Evolutionary conservation across 2,888 invertebrate species (phyloP), one percentile per base, ranked within the genome.

Genomic region (Gryllus longicercus): DNA sequence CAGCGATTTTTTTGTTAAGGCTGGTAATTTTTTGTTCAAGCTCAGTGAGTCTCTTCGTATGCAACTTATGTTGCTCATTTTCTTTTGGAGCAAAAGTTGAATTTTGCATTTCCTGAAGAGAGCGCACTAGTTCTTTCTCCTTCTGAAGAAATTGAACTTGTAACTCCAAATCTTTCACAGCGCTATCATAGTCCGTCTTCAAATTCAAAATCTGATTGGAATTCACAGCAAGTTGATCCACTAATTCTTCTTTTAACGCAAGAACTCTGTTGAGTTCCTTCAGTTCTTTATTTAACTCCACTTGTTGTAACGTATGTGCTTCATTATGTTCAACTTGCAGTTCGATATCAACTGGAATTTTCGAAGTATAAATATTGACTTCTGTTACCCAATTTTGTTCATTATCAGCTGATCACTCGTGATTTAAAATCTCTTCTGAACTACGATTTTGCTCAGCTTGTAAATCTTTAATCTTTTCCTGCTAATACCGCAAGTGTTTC

Each of bases 11-110:
- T 84, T 92, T 93, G 84, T 91, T 92, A 83, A 96, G 87, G 2
- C 93, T 92, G 0, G 89, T 83, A 78, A 97, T 93, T 86, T 95
- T 93, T 0, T 90, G 88, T 85, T 97, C 97, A 0, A 97, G 86
- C 49, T 92, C 91, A 81, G 94, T 92, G 0, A 97, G 90, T 74
- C 94, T 92, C 81, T 93, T 93, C 25, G 95, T 91, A 0, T 95
- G 89, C 83, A 94, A 92, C 84, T 96, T 96, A 25, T 93, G 90
- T 63, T 63, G 63, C n/a, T 63, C 51, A 79, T 14, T 18, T 50
- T 78, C 51, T 50, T 50, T 51, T n/a, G 50, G 25, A 11, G 50
- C 49, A 11, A 49, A n/a, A 49, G 23, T 38, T 49, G 77, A 50
- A 38, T 38, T 38, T 5, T 93, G 92, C 1, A 88, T 89, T 82